Percentiles rank a stretch among this genome's conserved stretches.
phyloP scores from a whole-genome alignment of 2,113 vertebrate species.

The Sinocyclocheilus maitianheensis region DNA sequence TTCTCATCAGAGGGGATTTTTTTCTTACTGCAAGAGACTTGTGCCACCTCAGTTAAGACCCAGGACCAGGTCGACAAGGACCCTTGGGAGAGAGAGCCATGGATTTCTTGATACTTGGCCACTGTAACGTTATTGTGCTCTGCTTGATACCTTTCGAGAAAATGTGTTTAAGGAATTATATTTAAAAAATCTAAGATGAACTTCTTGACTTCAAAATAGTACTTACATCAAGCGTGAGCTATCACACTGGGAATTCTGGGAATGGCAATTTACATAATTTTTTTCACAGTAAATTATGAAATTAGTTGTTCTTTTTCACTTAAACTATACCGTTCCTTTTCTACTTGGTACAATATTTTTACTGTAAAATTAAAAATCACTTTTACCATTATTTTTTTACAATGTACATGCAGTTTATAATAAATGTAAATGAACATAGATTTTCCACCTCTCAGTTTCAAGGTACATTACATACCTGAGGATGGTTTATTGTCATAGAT shows the following conservation, averaged over 20 bases:
- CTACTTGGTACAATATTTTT: too few species aligned
- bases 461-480: conserved; percentile 43
- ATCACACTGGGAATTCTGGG: too few species aligned
- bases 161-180: background rate
- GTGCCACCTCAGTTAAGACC: conserved; percentile 45
- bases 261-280: too few species aligned
- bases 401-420: background rate
- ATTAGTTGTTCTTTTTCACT: too few species aligned
- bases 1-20: background rate
- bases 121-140: conserved; percentile 58
- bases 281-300: too few species aligned
- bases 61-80: conserved; percentile 1
- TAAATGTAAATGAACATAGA: background rate
- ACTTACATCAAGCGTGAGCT: too few species aligned
- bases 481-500: conserved; percentile 16
- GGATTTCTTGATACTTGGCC: conserved; percentile 47
- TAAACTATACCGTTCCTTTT: background rate
- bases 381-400: background rate
- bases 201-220: background rate
- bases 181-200: background rate
- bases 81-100: background rate
- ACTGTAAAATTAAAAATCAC: background rate
- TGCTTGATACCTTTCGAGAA: conserved; percentile 53
- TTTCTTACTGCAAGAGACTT: conserved; percentile 51
- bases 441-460: background rate